Base-by-base conservation (phyloP, 2,797 vertebrate species). In the Pogonophryne albipinna region DNA sequence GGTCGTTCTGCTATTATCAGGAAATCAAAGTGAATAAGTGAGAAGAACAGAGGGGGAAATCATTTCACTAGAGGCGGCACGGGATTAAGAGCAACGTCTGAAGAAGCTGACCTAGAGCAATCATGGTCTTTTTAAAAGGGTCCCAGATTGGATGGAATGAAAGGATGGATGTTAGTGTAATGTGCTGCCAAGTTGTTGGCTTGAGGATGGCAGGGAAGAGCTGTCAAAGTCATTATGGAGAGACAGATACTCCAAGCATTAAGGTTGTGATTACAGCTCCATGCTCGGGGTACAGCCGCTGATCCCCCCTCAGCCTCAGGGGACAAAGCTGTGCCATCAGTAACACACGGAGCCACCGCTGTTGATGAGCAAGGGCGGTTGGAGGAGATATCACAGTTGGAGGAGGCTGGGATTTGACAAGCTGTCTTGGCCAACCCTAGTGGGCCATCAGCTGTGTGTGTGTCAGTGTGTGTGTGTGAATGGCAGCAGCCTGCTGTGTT, bases 1-100 rank as follows among this genome's bases (percentile, higher is more conserved):
- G 91, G 90, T 90, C 86, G 80, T 57, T 79, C 70, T 85, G 34
- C 83, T 71, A 62, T 60, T 85, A 81, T 83, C 85, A 65, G 85
- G 84, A 83, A 87, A 77, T 78, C 74, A 84, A 61, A 72, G 34
- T 71, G 27, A 52, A 14, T 31, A 38, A 46, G 52, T 15, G 55
- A 49, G 49, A 52, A 38, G 57, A 61, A 51, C 42, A 9, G 57
- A 60, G 31, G 46, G 76, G 62, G 62, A 82, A 78, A 83, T 90
- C 62, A 80, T 86, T 90, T 87, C 85, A 80, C 77, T 74, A 74
- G 76, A 66, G 81, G 83, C 84, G 85, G 79, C 50, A 11, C 16
- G 76, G 84, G 89, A 91, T 89, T 88, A 85, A 74, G 74, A 59
- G 74, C 46, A 80, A 64, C 3, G 10, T 31, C 31, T 34, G 55